Base-by-base conservation (phyloP, 1,140 invertebrate species). In the Ceratina australensis region DNA sequence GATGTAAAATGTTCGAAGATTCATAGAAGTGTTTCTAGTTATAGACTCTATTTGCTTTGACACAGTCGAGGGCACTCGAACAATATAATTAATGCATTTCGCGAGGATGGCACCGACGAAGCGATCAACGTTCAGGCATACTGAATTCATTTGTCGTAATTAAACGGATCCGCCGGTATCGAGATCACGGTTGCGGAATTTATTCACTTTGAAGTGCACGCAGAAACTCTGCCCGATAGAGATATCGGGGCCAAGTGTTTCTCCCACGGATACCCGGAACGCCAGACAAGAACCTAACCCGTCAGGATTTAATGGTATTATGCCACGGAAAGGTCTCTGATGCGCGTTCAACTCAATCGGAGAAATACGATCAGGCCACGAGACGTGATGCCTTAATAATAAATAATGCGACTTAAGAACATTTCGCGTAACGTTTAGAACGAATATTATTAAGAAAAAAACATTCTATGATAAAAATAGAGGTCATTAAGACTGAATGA, bases 231-330 rank as follows among this genome's bases (percentile, higher is more conserved):
- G 49, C 22, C 28, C n/a, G 47, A 73, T 73, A 65, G 26, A 73
- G 60, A 73, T 65, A 65, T 73, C 61, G 49, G 10, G 61, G 72
- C 26, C 72, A 65, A 73, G 61, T 64, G 61, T 65, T 63, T 26
- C 61, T 22, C 26, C 16, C 42, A 47, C 15, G n/a, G 52, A 56
- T 56, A 73, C 20, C 20, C 10, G 22, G 22, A 22, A 22, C 60
- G 8, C 5, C 57, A 47, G 60, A 64, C 49, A 73, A 73, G 60
- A 72, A 61, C 28, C 8, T 59, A 59, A 47, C 56, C 68, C 28
- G 22, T 59, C 56, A 42, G 68, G 68, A 71, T 71, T 68, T 26
- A 59, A 59, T 49, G 68, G 68, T 59, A 59, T 47, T 47, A 49
- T 59, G 54, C 20, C 52, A 65, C 42, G 52, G 20, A 4, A 71